These are phyloP conservation scores for Prinia subflava DNA, from an alignment of 2,113 vertebrate genomes.

Conservation along the genomic window DNA sequence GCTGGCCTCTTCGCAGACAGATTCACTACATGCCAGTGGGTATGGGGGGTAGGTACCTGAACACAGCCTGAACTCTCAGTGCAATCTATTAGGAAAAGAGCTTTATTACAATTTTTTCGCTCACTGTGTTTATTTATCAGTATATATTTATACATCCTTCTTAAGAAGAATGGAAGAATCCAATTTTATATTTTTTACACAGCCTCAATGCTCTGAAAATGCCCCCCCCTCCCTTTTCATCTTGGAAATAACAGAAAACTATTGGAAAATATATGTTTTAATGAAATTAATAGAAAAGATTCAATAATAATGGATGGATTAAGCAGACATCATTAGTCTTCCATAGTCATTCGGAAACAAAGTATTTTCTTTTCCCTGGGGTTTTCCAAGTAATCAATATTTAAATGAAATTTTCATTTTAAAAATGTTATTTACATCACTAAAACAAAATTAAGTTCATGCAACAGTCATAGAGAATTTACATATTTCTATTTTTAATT, in stretches of 20 bases:
- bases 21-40: fast-evolving
- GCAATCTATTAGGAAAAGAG: neutral
- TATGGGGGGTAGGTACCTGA: too few relatives aligned
- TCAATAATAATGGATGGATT: neutral
- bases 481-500: neutral
- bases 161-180: neutral
- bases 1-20: neutral
- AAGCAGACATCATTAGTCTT: neutral
- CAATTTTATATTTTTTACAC: neutral
- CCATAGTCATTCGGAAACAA: neutral
- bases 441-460: neutral
- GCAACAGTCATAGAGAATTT: neutral
- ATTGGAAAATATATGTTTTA: neutral
- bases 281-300: neutral
- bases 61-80: neutral
- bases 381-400: neutral
- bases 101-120: neutral
- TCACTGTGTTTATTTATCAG: neutral
- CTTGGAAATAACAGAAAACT: neutral
- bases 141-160: neutral
- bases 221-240: neutral
- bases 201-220: neutral
- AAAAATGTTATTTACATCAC: neutral
- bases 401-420: neutral
- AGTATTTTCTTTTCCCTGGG: neutral